Percentiles rank a stretch among this genome's conserved stretches.
Conservation (phyloP, 2,888 invertebrate species). For the Apeira syringaria region DNA sequence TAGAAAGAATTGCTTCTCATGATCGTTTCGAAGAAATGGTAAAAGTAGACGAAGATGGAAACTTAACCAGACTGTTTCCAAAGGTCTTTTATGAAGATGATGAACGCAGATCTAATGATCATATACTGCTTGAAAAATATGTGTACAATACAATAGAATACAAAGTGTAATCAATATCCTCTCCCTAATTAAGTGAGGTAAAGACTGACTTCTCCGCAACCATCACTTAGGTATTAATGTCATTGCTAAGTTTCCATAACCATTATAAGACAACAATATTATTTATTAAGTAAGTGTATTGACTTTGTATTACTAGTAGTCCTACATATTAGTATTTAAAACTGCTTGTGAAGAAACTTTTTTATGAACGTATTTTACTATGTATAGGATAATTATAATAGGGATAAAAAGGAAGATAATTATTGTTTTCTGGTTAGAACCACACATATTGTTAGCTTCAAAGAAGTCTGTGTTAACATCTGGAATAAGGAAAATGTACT, state of each 20-base stretch:
- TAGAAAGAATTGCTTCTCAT: conserved; percentile 20
- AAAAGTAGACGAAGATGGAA: not conserved
- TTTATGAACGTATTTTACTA: conserved; percentile 54
- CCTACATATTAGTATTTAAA: conserved; percentile 39
- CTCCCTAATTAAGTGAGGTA: conserved; percentile 70
- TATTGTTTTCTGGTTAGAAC: conserved; percentile 44
- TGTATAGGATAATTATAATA: conserved; percentile 36
- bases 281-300: no score
- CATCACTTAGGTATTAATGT: conserved; percentile 40
- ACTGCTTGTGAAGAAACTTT: conserved; percentile 52
- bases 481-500: conserved; percentile 39
- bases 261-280: no score
- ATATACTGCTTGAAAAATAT: conserved; percentile 2
- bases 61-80: not conserved
- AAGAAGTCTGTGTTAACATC: conserved; percentile 57
- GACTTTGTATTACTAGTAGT: conserved; percentile 31
- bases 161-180: conserved; percentile 69
- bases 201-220: conserved; percentile 76
- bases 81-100: conserved; percentile 2
- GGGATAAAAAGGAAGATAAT: conserved; percentile 38
- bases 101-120: not conserved
- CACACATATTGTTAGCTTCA: conserved; percentile 54
- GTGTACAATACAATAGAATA: conserved; percentile 34
- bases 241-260: conserved; percentile 36
- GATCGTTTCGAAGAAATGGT: conserved; percentile 18